Conservation (phyloP, 2,797 vertebrate genomes). For the Lepilemur ruficaudatus region DNA sequence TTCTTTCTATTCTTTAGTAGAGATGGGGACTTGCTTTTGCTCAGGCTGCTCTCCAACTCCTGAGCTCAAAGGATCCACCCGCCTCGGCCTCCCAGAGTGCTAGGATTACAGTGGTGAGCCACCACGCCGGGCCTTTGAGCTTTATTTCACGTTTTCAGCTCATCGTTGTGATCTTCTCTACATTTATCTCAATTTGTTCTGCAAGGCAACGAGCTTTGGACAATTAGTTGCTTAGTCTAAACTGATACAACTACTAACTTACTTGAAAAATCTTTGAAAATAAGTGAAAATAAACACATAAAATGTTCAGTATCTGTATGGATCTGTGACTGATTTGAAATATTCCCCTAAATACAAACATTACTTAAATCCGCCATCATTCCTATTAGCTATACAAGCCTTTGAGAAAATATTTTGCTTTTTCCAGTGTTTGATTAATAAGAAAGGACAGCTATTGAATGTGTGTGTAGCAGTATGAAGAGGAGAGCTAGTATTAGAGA, state of each 20-base stretch:
- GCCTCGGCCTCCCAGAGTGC: too few relatives aligned
- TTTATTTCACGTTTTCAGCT: neutral
- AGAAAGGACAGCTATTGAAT: slow-evolving; percentile 43
- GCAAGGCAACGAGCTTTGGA: neutral
- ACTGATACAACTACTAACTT: neutral
- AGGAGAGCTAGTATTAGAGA: neutral
- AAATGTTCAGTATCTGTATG: neutral
- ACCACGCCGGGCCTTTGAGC: neutral
- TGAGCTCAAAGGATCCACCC: too few relatives aligned
- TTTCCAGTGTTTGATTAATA: slow-evolving; percentile 31
- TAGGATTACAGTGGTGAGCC: too few relatives aligned
- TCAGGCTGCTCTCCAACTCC: too few relatives aligned
- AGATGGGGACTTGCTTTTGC: too few relatives aligned
- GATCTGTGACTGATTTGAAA: neutral
- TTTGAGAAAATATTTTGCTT: slow-evolving; percentile 37
- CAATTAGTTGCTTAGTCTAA: neutral
- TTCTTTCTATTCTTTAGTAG: too few relatives aligned
- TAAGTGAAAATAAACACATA: neutral
- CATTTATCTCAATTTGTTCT: neutral
- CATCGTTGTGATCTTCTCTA: neutral
- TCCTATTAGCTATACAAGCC: neutral
- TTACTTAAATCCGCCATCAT: neutral
- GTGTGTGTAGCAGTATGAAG: slow-evolving; percentile 27
- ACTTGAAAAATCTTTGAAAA: slow-evolving; percentile 10
- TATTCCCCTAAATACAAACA: neutral